Percentiles rank a stretch among this genome's conserved stretches.
Evolutionary conservation across 2,113 vertebrate species (phyloP).

Genomic region (Oryzias celebensis): DNA sequence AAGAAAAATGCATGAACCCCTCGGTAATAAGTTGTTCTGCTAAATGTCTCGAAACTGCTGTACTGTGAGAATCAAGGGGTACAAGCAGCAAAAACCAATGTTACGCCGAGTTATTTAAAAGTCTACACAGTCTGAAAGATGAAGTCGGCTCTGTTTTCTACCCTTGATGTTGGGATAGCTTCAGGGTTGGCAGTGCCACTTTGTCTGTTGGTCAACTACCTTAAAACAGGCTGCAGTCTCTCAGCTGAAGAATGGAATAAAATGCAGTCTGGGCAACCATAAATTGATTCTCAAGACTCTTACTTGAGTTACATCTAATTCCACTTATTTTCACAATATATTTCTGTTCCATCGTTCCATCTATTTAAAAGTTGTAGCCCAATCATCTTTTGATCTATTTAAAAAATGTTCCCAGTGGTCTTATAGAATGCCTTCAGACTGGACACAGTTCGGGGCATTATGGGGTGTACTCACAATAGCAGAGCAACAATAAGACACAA

Average conservation of each 20-base stretch:
- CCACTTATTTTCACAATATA: no score
- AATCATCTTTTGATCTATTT: no score
- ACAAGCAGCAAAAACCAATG: constrained; percentile 23
- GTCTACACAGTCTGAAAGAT: neutral
- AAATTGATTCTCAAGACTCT: neutral
- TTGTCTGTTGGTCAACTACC: neutral
- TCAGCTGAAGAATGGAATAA: neutral
- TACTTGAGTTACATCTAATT: neutral
- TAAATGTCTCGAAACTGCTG: constrained; percentile 50
- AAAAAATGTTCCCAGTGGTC: no score
- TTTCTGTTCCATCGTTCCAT: no score
- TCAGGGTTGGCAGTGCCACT: accelerated
- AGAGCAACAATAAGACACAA: no score
- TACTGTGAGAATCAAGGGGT: constrained; percentile 31
- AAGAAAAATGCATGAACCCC: constrained; percentile 61
- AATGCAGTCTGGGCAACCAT: neutral
- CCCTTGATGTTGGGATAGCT: neutral
- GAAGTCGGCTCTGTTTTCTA: constrained; percentile 1
- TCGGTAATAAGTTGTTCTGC: constrained; percentile 47
- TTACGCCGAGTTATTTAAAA: constrained; percentile 14
- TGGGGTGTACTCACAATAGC: no score
- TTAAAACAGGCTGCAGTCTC: constrained; percentile 7
- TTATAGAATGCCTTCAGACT: no score
- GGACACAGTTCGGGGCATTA: no score
- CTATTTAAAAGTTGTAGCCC: no score